Evolutionary conservation across 2,888 invertebrate genomes (phyloP), one percentile per base, ranked within the genome.

Genomic region (Lasioglossum vierecki): DNA sequence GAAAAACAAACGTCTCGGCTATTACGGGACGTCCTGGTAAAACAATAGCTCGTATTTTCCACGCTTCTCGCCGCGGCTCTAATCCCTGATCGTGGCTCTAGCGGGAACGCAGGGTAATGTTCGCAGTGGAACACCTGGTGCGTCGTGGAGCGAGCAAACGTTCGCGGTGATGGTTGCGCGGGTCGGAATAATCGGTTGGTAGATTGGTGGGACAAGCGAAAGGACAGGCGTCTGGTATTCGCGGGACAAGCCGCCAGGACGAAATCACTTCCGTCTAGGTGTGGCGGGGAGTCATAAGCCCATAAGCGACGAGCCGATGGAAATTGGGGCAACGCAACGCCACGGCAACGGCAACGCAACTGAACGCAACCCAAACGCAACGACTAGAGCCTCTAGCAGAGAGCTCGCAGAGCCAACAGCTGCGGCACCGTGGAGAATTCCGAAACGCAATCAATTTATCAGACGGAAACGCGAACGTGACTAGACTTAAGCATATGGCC

Each of bases 361-460:
- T 0, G 57, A 57, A 57, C 57, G 57, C n/a, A 57, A 57, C 9
- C n/a, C n/a, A n/a, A 57, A 57, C 57, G 57, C 57, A 4, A 4
- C 57, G n/a, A 57, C n/a, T n/a, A 4, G 57, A 63, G 63, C 5
- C 5, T 15, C 60, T 60, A 44, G 13, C 13, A 13, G 44, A 44
- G 44, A 44, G 44, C 63, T 63, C 30, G 18, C 30, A 15, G 63
- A 63, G 83, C 88, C 81, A 88, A 86, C 89, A 89, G 93, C 92
- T 92, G 92, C 90, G 90, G 85, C 91, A 89, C 79, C 85, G 74
- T 74, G 75, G 86, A 81, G 93, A 93, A 93, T 93, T 91, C 90
- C 91, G 91, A 91, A 91, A 92, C 91, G 92, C 93, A 92, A 93
- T 93, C 93, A 92, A 93, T 93, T 93, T 93, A 92, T 93, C 93